phyloP scores from a whole-genome alignment of 2,888 invertebrate species.

The Platycheirus albimanus region DNA sequence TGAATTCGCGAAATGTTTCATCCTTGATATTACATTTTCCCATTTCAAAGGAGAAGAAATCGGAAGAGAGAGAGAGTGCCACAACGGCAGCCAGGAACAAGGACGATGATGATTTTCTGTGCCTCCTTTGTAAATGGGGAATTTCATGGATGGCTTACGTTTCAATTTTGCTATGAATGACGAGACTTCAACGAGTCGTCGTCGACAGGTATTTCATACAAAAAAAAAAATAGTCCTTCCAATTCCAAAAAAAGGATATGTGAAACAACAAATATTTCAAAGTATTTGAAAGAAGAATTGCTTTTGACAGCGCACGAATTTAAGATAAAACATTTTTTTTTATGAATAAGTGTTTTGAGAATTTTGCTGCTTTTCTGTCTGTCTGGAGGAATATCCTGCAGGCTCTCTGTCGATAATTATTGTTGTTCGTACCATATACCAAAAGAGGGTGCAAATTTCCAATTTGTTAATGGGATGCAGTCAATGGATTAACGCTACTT shows the following conservation, averaged over 20 bases:
- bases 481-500: not conserved
- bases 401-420: no score
- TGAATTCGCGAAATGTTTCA: constrained; percentile 41
- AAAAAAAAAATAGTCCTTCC: no score
- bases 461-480: constrained; percentile 20
- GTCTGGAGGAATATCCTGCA: no score
- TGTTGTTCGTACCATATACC: no score
- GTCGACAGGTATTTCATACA: no score
- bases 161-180: constrained; percentile 34
- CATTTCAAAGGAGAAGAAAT: not conserved
- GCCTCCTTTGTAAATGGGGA: constrained; percentile 20
- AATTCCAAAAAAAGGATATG: not conserved
- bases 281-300: not conserved
- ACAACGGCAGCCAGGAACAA: not conserved
- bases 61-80: not conserved
- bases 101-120: not conserved
- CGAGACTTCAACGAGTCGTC: no score
- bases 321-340: constrained; percentile 11
- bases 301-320: constrained; percentile 13
- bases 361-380: not conserved
- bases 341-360: constrained; percentile 23
- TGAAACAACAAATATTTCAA: not conserved
- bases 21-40: not conserved
- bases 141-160: constrained; percentile 55
- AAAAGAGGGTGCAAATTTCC: constrained; percentile 4